Conservation (phyloP, 1,140 invertebrate species). For the Pseudomyrmex sp. region DNA sequence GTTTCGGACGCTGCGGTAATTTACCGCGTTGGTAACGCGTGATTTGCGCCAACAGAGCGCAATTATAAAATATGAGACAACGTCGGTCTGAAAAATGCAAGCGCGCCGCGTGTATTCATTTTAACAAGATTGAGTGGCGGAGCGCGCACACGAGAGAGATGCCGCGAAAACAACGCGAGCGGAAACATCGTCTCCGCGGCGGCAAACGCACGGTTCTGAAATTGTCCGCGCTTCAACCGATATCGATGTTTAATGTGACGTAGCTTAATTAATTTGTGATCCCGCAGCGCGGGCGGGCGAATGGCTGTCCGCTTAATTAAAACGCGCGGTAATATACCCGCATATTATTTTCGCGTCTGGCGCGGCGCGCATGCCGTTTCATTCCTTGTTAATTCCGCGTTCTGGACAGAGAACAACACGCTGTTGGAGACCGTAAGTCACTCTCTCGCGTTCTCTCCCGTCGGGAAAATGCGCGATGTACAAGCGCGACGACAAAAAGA, state of each 20-base stretch:
- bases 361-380: conserved; percentile 7
- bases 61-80: conserved; percentile 52
- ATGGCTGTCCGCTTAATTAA: conserved; percentile 38
- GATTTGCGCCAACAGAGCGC: conserved; percentile 40
- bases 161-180: background rate
- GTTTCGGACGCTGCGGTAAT: conserved; percentile 17
- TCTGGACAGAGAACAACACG: conserved; percentile 28
- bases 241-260: conserved; percentile 39
- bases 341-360: conserved; percentile 40
- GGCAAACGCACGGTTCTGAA: conserved; percentile 26
- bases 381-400: conserved; percentile 43
- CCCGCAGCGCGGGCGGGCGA: background rate
- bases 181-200: background rate
- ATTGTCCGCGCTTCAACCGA: conserved; percentile 31
- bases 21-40: conserved; percentile 40
- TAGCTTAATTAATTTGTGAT: conserved; percentile 42
- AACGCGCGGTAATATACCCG: conserved; percentile 40
- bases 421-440: conserved; percentile 38
- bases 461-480: background rate
- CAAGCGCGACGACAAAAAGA: no score
- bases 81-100: conserved; percentile 45
- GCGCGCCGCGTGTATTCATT: conserved; percentile 6
- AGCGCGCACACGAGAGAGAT: background rate
- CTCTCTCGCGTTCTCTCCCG: background rate
- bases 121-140: conserved; percentile 7